Evolutionary conservation across 2,113 vertebrate genomes (phyloP), one percentile per base, ranked within the genome.

Genomic region (Vimba vimba): DNA sequence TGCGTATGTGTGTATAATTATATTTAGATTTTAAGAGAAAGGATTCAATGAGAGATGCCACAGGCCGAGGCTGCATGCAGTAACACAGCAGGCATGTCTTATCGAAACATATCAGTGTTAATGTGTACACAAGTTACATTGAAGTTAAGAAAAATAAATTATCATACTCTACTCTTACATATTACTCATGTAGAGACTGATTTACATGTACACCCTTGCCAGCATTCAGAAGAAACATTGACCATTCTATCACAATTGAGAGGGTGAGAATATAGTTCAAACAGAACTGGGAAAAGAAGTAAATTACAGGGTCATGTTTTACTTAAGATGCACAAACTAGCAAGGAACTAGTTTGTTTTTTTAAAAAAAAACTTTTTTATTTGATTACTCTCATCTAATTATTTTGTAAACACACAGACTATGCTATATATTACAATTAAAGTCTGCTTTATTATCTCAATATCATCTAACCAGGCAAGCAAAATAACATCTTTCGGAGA

Each of bases 261-360:
- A 69, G 39, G 71, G 43, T 68, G 76, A 73, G 36, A 45, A 76
- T 39, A 7, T 50, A 82, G 64, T 73, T 59, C 27, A 55, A 86
- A 23, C 73, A 47, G 27, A 80, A 33, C 45, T 69, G 66, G 30
- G 83, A 50, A 57, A 78, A 83, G 71, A 45, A 64, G 73, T 60
- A 88, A 68, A 82, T 39, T 60, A 66, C 45, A 43, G 55, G 78
- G 62, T 59, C n/a, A 64, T 52, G 17, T 77, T 73, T 81, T 43
- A 60, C 30, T 82, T 79, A 62, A 82, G 69, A 89, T 85, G 83
- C 81, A 82, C 64, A 78, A 87, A 85, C 83, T 86, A 86, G 66
- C 74, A 68, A 52, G 27, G 6, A 68, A 57, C 82, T 83, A 73
- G 66, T 83, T 73, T 0, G 2, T 73, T 36, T 83, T 55, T 73